phyloP scores from a whole-genome alignment of 2,888 invertebrate genomes.

The Noctua fimbriata region DNA sequence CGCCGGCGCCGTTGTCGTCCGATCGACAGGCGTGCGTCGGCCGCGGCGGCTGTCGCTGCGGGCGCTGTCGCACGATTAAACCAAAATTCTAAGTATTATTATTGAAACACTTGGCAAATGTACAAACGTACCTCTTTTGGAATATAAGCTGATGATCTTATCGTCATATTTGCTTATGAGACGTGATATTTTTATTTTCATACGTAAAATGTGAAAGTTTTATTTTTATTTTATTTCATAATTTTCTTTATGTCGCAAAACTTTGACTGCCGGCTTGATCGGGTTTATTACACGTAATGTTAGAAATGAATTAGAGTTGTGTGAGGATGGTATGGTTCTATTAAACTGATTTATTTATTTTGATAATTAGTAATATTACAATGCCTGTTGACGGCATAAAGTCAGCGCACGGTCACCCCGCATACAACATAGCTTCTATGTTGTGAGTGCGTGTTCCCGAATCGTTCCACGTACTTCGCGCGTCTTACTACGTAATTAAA shows the following conservation, averaged over 20 bases:
- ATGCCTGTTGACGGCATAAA: constrained; percentile 42
- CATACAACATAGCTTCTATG: constrained; percentile 30
- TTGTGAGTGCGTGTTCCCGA: constrained; percentile 43
- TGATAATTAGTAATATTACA: constrained; percentile 32
- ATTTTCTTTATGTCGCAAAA: constrained; percentile 54
- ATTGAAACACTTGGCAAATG: constrained; percentile 65
- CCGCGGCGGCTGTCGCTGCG: constrained; percentile 52
- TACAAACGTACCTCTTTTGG: constrained; percentile 58
- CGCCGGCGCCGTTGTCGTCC: constrained; percentile 49
- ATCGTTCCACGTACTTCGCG: constrained; percentile 57
- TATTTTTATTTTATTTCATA: constrained; percentile 62
- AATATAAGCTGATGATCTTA: constrained; percentile 63
- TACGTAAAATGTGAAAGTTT: constrained; percentile 75
- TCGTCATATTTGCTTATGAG: constrained; percentile 66
- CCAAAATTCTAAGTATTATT: constrained; percentile 79
- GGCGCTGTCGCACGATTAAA: constrained; percentile 70
- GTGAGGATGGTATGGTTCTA: constrained; percentile 45
- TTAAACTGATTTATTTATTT: constrained; percentile 60
- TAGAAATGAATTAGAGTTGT: constrained; percentile 60
- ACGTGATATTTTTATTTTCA: constrained; percentile 75
- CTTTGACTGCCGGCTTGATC: constrained; percentile 66
- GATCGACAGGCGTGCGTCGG: constrained; percentile 50
- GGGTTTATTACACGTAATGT: constrained; percentile 59
- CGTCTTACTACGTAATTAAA: constrained; percentile 76
- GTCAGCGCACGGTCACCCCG: constrained; percentile 28